Conservation (phyloP, 2,888 invertebrate species). For the Synergus japonicus region DNA sequence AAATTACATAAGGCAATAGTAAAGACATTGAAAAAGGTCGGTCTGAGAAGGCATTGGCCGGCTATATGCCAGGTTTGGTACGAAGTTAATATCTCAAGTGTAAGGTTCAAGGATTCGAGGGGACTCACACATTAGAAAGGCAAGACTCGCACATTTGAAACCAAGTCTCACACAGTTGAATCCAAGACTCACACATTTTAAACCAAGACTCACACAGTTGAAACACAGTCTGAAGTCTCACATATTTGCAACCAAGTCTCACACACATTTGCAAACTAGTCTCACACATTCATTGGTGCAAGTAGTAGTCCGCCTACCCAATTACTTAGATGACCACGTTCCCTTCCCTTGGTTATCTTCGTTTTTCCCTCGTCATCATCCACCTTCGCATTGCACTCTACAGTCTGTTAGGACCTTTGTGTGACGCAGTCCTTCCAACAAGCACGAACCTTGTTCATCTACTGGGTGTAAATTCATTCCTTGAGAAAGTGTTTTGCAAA, state of each 20-base stretch:
- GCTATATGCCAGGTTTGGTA: conserved; percentile 30
- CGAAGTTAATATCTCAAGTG: conserved; percentile 47
- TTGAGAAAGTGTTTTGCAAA: background rate
- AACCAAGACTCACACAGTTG: conserved; percentile 20
- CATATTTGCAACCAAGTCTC: conserved; percentile 19
- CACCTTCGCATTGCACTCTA: conserved; percentile 5
- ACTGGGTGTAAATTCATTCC: background rate
- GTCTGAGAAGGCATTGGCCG: conserved; percentile 18
- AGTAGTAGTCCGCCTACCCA: conserved; percentile 51
- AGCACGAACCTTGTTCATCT: background rate
- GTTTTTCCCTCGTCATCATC: conserved; percentile 2
- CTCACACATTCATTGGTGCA: conserved; percentile 17
- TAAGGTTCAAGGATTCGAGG: conserved; percentile 55
- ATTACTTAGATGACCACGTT: conserved; percentile 51
- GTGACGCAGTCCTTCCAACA: background rate
- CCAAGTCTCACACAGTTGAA: conserved; percentile 20
- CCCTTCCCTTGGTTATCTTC: conserved; percentile 27
- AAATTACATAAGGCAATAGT: conserved; percentile 10
- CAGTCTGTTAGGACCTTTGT: background rate
- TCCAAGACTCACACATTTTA: conserved; percentile 31
- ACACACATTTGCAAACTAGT: conserved; percentile 12
- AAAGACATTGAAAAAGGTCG: conserved; percentile 14
- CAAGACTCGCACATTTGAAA: conserved; percentile 32
- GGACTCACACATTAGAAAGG: conserved; percentile 44
- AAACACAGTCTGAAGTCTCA: conserved; percentile 19